A percentile compares a stretch with the other conserved stretches of the same genome.
Conservation (phyloP, 23 tunicate genomes). For the Trididemnum nubilum region DNA sequence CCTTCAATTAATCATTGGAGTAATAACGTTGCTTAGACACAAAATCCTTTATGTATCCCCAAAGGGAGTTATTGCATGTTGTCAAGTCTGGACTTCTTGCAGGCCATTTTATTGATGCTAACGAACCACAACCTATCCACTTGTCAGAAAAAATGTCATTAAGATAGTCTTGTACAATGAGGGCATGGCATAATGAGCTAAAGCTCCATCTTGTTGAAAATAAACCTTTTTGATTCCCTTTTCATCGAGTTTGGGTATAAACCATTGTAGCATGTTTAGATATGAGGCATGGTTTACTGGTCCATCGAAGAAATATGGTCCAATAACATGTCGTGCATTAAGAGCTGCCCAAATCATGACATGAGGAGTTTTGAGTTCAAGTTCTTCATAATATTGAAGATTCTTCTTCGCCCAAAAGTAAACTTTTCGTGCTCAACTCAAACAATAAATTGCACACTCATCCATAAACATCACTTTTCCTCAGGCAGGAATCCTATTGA, state of each 20-base stretch:
- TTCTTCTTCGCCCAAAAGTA: too few species aligned
- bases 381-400: too few species aligned
- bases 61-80: constrained; percentile 26
- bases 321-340: constrained; percentile 19
- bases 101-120: constrained; percentile 21
- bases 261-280: constrained; percentile 32
- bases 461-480: too few species aligned
- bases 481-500: too few species aligned
- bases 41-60: constrained; percentile 22
- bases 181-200: constrained; percentile 18
- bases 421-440: too few species aligned
- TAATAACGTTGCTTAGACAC: constrained; percentile 25
- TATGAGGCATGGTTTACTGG: constrained; percentile 15
- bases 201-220: constrained; percentile 33
- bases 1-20: constrained; percentile 21
- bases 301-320: constrained; percentile 9
- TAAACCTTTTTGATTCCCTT: constrained; percentile 11
- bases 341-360: too few species aligned
- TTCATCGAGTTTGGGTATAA: constrained; percentile 27
- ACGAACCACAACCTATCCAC: constrained; percentile 31
- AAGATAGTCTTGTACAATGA: constrained; percentile 15
- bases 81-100: constrained; percentile 29
- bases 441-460: too few species aligned
- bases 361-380: too few species aligned
- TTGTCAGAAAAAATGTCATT: constrained; percentile 18